phyloP scores from a whole-genome alignment of 2,888 invertebrate genomes.

The Sinohyriopsis cumingii region DNA sequence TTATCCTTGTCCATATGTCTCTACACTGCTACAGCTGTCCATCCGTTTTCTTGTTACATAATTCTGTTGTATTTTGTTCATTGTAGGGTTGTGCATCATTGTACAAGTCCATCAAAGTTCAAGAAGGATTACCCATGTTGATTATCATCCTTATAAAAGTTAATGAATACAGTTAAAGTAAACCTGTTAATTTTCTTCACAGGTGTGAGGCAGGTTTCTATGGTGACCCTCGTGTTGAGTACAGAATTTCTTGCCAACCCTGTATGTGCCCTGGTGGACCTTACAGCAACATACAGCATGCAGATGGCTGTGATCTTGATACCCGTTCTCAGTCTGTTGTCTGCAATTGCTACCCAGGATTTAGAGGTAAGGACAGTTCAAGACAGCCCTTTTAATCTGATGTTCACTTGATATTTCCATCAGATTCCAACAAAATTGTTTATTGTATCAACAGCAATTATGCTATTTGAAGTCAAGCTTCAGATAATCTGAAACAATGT shows the following conservation, averaged over 20 bases:
- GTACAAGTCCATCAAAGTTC: too few species aligned
- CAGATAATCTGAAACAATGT: too few species aligned
- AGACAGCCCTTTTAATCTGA: not conserved
- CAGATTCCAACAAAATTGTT: not conserved
- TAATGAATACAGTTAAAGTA: too few species aligned
- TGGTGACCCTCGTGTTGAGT: conserved; percentile 92
- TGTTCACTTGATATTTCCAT: not conserved
- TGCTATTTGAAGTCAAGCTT: too few species aligned
- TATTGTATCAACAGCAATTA: too few species aligned
- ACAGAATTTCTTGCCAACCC: conserved; percentile 90
- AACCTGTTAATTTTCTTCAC: conserved; percentile 9
- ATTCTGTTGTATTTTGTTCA: too few species aligned
- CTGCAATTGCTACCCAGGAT: conserved; percentile 74
- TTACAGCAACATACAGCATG: conserved; percentile 88
- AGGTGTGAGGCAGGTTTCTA: conserved; percentile 87
- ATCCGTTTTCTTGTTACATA: too few species aligned
- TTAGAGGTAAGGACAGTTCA: conserved; percentile 50
- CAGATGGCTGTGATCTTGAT: conserved; percentile 90
- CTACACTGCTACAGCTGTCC: too few species aligned
- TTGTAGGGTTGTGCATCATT: too few species aligned
- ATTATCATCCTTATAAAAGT: too few species aligned
- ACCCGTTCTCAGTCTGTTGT: conserved; percentile 88
- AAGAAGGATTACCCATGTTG: too few species aligned
- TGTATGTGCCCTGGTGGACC: conserved; percentile 95
- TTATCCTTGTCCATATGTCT: too few species aligned